These are phyloP conservation scores for Arbacia lixula DNA, from an alignment of 53 echinoderm and acorn worm genomes.

Conservation along the genomic window DNA sequence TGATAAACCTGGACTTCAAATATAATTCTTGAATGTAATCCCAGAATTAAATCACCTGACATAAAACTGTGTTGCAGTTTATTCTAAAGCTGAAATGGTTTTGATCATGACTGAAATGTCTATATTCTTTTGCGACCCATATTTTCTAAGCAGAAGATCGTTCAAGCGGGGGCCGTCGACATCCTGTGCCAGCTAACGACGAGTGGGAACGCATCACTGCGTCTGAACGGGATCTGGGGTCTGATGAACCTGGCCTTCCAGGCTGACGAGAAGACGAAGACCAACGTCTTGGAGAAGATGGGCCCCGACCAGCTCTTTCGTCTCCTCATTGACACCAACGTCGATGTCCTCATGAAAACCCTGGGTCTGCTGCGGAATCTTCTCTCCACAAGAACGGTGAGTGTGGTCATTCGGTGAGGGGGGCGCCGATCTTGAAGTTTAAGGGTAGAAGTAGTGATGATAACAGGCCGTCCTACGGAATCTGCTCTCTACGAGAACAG, in stretches of 20 bases:
- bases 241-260: slow-evolving; percentile 99
- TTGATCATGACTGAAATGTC: too few relatives aligned
- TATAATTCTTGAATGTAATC: too few relatives aligned
- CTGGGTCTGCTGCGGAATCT: slow-evolving; percentile 93
- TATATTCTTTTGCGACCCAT: background rate
- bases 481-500: slow-evolving; percentile 86
- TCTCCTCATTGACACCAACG: slow-evolving; percentile 88
- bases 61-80: too few relatives aligned
- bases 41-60: too few relatives aligned
- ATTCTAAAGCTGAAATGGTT: too few relatives aligned
- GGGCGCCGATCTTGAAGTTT: background rate
- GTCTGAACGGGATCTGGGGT: slow-evolving; percentile 99
- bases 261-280: slow-evolving; percentile 94
- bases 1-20: slow-evolving; percentile 99
- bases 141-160: slow-evolving; percentile 72
- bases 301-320: slow-evolving; percentile 94
- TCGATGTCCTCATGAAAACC: slow-evolving; percentile 97
- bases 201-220: slow-evolving; percentile 70
- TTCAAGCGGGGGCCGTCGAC: slow-evolving; percentile 88
- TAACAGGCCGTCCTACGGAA: slow-evolving; percentile 85
- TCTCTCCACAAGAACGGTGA: slow-evolving; percentile 86
- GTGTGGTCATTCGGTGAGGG: background rate
- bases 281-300: slow-evolving; percentile 76
- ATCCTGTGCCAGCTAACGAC: slow-evolving; percentile 89
- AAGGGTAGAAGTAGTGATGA: background rate